phyloP scores from a whole-genome alignment of 2,888 invertebrate species.

The Drosophila picticornis region DNA sequence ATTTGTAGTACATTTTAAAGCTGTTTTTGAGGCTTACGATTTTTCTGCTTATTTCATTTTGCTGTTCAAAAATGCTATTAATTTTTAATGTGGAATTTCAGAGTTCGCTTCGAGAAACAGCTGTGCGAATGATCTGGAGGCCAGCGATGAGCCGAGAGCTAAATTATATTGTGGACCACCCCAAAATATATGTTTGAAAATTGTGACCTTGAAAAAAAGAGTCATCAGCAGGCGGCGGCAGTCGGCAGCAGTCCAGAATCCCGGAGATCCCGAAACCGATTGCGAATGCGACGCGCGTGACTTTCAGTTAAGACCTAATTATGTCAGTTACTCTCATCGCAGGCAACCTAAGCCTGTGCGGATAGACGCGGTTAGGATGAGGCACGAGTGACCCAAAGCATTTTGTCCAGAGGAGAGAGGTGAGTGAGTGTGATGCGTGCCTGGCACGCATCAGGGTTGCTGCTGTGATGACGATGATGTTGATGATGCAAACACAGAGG shows the following conservation, averaged over 20 bases:
- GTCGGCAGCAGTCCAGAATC: conserved; percentile 16
- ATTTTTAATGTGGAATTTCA: conserved; percentile 3
- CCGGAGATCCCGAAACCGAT: conserved; percentile 48
- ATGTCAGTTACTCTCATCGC: conserved; percentile 75
- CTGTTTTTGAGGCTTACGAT: background rate
- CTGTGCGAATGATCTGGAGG: conserved; percentile 31
- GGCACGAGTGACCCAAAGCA: conserved; percentile 19
- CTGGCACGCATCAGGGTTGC: conserved; percentile 68
- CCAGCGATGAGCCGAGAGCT: background rate
- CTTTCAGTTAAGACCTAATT: conserved; percentile 81
- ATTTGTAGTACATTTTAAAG: background rate
- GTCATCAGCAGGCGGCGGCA: conserved; percentile 17
- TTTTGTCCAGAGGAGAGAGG: conserved; percentile 8
- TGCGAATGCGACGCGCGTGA: conserved; percentile 79
- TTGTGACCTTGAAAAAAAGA: conserved; percentile 48
- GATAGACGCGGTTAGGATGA: conserved; percentile 12
- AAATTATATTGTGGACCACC: conserved; percentile 33
- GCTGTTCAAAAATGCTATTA: conserved; percentile 5
- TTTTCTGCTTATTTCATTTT: background rate
- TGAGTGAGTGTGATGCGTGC: conserved; percentile 68
- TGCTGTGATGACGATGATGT: conserved; percentile 32
- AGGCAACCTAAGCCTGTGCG: conserved; percentile 20
- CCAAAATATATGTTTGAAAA: conserved; percentile 13
- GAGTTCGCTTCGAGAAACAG: conserved; percentile 17
- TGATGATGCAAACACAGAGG: conserved; percentile 73